A percentile compares a stretch with the other conserved stretches of the same genome.
phyloP scores from a whole-genome alignment of 2,113 vertebrate species.

The Upupa epops region DNA sequence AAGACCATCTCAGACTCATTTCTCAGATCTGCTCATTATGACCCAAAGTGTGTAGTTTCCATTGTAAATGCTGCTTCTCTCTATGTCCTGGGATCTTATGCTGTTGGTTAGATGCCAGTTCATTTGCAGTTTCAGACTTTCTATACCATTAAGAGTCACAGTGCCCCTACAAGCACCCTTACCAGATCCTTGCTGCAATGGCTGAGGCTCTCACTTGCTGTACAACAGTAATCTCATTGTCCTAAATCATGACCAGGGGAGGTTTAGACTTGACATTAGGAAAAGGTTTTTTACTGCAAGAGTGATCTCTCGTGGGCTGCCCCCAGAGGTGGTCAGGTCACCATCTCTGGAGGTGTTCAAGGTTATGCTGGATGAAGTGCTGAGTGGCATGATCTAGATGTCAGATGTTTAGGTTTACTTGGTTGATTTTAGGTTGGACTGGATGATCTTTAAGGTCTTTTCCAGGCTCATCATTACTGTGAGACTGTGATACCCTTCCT shows the following conservation, averaged over 20 bases:
- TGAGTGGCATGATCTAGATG: too few species aligned
- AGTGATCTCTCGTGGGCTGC: too few species aligned
- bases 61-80: background rate
- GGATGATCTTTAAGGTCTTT: too few species aligned
- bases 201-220: background rate
- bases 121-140: background rate
- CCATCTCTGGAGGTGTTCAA: too few species aligned
- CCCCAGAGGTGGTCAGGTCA: too few species aligned
- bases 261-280: too few species aligned
- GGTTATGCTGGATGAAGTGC: too few species aligned
- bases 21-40: background rate
- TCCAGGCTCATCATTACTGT: too few species aligned
- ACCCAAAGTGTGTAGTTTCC: background rate
- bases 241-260: background rate
- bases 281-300: too few species aligned
- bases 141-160: background rate
- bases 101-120: background rate
- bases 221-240: rapidly evolving
- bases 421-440: too few species aligned
- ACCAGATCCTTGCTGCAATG: background rate
- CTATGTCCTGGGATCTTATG: background rate
- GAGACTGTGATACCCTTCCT: too few species aligned
- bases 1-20: background rate
- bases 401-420: too few species aligned
- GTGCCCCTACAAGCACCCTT: background rate